These are phyloP conservation scores for Habrosyne pyritoides DNA, from an alignment of 2,888 invertebrate species.

Conservation along the genomic window DNA sequence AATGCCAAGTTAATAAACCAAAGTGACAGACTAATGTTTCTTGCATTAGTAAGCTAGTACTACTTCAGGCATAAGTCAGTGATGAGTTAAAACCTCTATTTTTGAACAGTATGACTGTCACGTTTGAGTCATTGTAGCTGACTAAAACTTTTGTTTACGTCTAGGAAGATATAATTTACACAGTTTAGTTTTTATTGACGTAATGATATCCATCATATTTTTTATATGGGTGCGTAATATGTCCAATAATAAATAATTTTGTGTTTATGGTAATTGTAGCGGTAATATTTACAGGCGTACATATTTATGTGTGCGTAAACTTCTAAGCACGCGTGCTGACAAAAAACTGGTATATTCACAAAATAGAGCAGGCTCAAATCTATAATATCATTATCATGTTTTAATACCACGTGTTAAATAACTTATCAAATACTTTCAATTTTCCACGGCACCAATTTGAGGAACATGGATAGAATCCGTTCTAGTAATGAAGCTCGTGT, in stretches of 20 bases:
- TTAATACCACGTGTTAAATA: background rate
- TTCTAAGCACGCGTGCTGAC: too few species aligned
- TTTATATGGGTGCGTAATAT: too few species aligned
- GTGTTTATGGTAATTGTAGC: too few species aligned
- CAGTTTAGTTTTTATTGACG: too few species aligned
- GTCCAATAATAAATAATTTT: too few species aligned
- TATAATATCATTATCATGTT: too few species aligned
- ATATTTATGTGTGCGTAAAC: too few species aligned
- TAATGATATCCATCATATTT: too few species aligned
- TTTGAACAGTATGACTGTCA: background rate
- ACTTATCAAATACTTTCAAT: background rate
- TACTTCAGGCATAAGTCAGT: background rate
- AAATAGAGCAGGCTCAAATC: too few species aligned
- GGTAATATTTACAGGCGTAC: too few species aligned
- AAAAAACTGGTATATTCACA: too few species aligned
- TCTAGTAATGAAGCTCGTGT: slow-evolving; percentile 7
- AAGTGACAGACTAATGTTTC: background rate
- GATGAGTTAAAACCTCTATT: slow-evolving; percentile 5
- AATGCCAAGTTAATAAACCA: slow-evolving; percentile 1
- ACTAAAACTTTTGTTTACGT: background rate
- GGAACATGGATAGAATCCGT: slow-evolving; percentile 1
- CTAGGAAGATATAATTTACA: too few species aligned
- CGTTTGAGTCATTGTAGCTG: slow-evolving; percentile 1
- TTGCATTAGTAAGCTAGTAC: background rate
- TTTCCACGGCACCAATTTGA: background rate